These are phyloP conservation scores for Lithobius niger DNA, from an alignment of 1,140 invertebrate species.

Conservation along the genomic window DNA sequence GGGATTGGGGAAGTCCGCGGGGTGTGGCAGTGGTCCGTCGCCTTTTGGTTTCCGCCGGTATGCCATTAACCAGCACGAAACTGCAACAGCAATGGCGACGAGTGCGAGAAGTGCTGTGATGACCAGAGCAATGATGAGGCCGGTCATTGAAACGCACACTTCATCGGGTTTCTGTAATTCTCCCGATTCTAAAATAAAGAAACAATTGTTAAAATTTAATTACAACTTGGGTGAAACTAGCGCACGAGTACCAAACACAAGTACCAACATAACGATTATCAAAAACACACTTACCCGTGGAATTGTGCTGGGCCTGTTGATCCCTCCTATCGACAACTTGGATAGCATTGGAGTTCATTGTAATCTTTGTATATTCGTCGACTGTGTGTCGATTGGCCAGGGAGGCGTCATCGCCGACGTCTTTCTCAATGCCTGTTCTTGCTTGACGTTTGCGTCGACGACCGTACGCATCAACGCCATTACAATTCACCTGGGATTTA, in stretches of 20 bases:
- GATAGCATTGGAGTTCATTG: constrained; percentile 81
- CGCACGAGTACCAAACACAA: no score
- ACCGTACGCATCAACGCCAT: constrained; percentile 76
- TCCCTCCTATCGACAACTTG: constrained; percentile 73
- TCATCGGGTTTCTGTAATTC: constrained; percentile 41
- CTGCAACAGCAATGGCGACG: constrained; percentile 82
- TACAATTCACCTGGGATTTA: constrained; percentile 62
- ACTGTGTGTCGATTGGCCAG: constrained; percentile 21
- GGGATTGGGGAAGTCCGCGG: constrained; percentile 86
- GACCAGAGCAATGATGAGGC: constrained; percentile 78
- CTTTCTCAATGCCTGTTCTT: constrained; percentile 1
- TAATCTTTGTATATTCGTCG: constrained; percentile 43
- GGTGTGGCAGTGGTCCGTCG: constrained; percentile 78
- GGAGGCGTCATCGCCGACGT: constrained; percentile 11
- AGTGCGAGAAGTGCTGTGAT: constrained; percentile 80
- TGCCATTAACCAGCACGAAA: constrained; percentile 88
- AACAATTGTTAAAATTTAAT: no score
- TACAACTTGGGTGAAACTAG: no score
- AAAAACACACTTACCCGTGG: constrained; percentile 29
- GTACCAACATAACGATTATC: no score
- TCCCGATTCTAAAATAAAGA: background rate
- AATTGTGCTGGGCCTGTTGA: constrained; percentile 44
- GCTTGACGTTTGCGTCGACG: constrained; percentile 48
- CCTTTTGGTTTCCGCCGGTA: constrained; percentile 71
- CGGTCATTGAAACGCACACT: constrained; percentile 84